Conservation (phyloP, 2,888 invertebrate species). For the Helicoverpa assulta region DNA sequence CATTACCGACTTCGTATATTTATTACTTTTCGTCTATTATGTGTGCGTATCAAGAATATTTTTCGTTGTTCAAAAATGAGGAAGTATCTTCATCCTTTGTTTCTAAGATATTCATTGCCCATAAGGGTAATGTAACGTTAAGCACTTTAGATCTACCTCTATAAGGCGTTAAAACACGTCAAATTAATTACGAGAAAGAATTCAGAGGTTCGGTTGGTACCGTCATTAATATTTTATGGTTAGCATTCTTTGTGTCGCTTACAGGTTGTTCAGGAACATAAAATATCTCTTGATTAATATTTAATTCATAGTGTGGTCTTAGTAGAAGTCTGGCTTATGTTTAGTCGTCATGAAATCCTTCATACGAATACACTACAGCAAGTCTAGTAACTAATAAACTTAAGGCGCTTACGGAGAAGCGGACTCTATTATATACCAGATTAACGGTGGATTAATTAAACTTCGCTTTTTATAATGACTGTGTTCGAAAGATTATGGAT, state of each 20-base stretch:
- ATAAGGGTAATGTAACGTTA: neutral
- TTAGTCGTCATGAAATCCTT: neutral
- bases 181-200: neutral
- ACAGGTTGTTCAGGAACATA: neutral
- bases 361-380: neutral
- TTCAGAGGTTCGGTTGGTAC: neutral
- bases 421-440: too few species aligned
- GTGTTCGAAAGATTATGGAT: too few species aligned
- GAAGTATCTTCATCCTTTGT: neutral
- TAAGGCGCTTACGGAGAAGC: neutral
- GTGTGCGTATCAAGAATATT: neutral
- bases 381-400: neutral
- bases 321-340: neutral
- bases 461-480: too few species aligned
- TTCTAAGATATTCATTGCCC: neutral
- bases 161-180: neutral
- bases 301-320: neutral
- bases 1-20: too few species aligned
- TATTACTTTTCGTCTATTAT: neutral
- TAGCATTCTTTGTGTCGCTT: neutral
- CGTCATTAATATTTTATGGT: neutral
- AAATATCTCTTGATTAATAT: constrained; percentile 2
- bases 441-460: too few species aligned
- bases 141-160: too few species aligned
- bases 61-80: neutral